Percentiles rank a stretch among this genome's conserved stretches.
phyloP scores from a whole-genome alignment of 2,113 vertebrate species.

The Oplegnathus fasciatus region DNA sequence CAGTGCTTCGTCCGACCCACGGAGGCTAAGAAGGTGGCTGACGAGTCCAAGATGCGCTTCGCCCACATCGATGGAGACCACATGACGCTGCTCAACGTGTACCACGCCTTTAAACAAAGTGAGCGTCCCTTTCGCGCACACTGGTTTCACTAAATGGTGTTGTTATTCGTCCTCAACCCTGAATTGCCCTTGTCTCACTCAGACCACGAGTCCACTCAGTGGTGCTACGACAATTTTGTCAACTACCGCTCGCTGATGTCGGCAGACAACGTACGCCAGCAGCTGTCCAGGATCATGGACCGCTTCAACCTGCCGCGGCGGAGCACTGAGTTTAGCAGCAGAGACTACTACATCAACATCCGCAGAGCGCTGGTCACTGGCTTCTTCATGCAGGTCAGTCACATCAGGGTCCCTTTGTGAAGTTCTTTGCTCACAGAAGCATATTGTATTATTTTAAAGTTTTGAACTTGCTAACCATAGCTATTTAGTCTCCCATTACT shows the following conservation, averaged over 20 bases:
- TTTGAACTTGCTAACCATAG: background rate
- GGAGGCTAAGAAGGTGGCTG: constrained; percentile 98
- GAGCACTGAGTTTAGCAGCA: constrained; percentile 97
- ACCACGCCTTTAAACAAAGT: constrained; percentile 99
- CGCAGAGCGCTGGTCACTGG: constrained; percentile 96
- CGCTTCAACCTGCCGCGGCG: constrained; percentile 97
- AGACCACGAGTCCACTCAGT: constrained; percentile 98
- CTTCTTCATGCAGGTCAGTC: constrained; percentile 99
- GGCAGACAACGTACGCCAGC: constrained; percentile 98
- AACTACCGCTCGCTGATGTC: constrained; percentile 99
- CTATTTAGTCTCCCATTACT: constrained; percentile 54
- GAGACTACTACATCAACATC: constrained; percentile 99
- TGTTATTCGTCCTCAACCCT: background rate
- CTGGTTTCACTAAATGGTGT: fast-evolving
- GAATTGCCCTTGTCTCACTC: constrained; percentile 49
- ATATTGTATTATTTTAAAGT: background rate
- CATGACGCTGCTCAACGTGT: constrained; percentile 97
- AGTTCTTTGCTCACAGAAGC: background rate
- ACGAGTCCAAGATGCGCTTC: constrained; percentile 99
- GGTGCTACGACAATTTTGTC: constrained; percentile 99
- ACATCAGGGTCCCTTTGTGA: background rate
- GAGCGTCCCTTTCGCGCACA: constrained; percentile 53
- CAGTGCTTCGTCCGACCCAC: constrained; percentile 99
- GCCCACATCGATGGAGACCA: constrained; percentile 99
- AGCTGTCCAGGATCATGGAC: constrained; percentile 99